Percentiles rank a stretch among this genome's conserved stretches.
Conservation (phyloP, 2,888 invertebrate species). For the Cryptocephalus moraei region DNA sequence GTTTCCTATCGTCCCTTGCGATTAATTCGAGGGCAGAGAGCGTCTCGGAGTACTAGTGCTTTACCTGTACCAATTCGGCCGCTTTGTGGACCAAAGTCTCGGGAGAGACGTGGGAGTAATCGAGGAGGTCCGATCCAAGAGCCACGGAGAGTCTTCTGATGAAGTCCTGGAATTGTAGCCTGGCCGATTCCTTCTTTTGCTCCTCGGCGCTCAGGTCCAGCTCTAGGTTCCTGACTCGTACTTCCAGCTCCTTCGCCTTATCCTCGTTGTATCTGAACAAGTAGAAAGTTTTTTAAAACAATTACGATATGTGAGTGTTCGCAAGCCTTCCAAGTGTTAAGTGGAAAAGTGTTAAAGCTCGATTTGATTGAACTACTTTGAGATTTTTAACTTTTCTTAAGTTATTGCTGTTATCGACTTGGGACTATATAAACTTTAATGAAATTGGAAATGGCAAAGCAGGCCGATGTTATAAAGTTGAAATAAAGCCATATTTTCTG, state of each 20-base stretch:
- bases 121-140: constrained; percentile 61
- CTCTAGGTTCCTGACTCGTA: constrained; percentile 63
- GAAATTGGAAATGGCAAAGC: too few species aligned
- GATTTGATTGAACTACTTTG: not conserved
- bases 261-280: constrained; percentile 52
- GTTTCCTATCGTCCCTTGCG: constrained; percentile 28
- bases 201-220: constrained; percentile 62
- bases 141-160: constrained; percentile 61
- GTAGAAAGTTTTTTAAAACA: not conserved
- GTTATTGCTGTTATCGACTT: too few species aligned
- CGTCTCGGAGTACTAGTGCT: not conserved
- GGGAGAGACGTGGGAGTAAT: constrained; percentile 53
- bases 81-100: constrained; percentile 69
- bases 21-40: not conserved
- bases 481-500: too few species aligned
- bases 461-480: too few species aligned
- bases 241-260: constrained; percentile 64
- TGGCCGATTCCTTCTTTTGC: constrained; percentile 62
- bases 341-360: too few species aligned
- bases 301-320: not conserved
- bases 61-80: constrained; percentile 63
- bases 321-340: too few species aligned
- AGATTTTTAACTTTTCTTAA: too few species aligned
- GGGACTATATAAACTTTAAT: too few species aligned
- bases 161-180: constrained; percentile 57